Percentiles rank a stretch among this genome's conserved stretches.
Conservation (phyloP, 1,140 invertebrate genomes). For the Diachasmimorpha longicaudata region DNA sequence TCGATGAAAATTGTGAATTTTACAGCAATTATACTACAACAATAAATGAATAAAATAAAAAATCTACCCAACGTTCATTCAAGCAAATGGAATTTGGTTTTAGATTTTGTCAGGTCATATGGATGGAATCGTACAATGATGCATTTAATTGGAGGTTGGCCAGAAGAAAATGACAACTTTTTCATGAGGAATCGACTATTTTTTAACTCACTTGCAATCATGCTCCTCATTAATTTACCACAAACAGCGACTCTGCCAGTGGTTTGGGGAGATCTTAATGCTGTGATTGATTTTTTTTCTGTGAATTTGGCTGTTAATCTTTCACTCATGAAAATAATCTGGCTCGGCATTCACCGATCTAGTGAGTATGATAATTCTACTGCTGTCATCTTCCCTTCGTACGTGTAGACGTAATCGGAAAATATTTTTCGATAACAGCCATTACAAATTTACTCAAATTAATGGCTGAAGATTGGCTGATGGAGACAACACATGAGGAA, state of each 20-base stretch:
- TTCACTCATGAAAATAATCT: constrained; percentile 22
- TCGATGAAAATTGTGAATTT: no score
- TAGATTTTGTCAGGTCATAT: constrained; percentile 19
- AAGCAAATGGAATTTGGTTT: no score
- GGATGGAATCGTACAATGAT: constrained; percentile 21
- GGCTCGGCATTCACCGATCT: constrained; percentile 17
- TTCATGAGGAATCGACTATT: not conserved
- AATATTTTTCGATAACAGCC: not conserved
- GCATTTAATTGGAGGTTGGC: constrained; percentile 16
- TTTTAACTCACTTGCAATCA: not conserved
- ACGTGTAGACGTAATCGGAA: no score
- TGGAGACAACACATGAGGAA: constrained; percentile 3
- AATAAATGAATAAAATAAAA: no score
- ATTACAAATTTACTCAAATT: not conserved
- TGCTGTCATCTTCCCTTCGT: no score
- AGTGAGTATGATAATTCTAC: not conserved
- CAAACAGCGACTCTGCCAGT: constrained; percentile 12
- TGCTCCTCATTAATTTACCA: constrained; percentile 13
- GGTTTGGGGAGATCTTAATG: constrained; percentile 18
- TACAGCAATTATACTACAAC: no score
- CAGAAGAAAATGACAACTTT: constrained; percentile 5
- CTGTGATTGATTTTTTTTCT: constrained; percentile 18
- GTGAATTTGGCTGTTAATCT: constrained; percentile 20
- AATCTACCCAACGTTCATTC: no score
- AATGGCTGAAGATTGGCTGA: constrained; percentile 23